Percentiles rank a stretch among this genome's conserved stretches.
Conservation (phyloP, 2,797 vertebrate genomes). For the Simalia tracyae region DNA sequence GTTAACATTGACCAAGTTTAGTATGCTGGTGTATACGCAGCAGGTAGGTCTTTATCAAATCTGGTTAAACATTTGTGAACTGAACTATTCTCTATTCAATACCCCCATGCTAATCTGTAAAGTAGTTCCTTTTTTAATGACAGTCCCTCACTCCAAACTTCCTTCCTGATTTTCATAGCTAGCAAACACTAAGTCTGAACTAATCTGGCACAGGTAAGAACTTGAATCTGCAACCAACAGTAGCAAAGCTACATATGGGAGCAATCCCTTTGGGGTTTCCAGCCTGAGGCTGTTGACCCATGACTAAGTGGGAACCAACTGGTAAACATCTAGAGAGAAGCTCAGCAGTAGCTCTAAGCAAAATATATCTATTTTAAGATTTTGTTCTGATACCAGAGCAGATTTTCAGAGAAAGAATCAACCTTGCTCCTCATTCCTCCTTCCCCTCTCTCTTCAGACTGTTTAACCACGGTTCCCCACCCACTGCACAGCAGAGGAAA, state of each 20-base stretch:
- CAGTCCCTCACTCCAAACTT: conserved; percentile 5
- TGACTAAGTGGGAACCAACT: neutral
- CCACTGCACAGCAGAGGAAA: neutral
- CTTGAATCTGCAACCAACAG: neutral
- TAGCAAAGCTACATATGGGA: neutral
- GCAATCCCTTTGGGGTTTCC: neutral
- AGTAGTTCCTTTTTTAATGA: conserved; percentile 33
- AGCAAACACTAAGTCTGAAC: neutral
- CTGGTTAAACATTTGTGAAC: neutral
- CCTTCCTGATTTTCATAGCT: conserved; percentile 14
- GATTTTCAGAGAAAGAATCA: neutral
- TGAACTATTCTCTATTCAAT: neutral
- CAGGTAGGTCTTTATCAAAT: neutral
- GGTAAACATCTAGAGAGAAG: neutral
- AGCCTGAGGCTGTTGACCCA: neutral
- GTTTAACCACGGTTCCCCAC: neutral
- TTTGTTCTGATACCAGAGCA: neutral
- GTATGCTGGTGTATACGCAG: neutral
- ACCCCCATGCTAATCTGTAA: conserved; percentile 24
- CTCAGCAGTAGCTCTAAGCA: too few relatives aligned
- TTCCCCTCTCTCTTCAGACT: neutral
- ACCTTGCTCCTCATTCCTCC: too few relatives aligned
- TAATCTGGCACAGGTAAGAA: neutral
- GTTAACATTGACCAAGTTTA: neutral
- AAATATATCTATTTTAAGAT: neutral